A percentile compares a stretch with the other conserved stretches of the same genome.
Conservation (phyloP, 2,797 vertebrate species). For the Crenichthys baileyi region DNA sequence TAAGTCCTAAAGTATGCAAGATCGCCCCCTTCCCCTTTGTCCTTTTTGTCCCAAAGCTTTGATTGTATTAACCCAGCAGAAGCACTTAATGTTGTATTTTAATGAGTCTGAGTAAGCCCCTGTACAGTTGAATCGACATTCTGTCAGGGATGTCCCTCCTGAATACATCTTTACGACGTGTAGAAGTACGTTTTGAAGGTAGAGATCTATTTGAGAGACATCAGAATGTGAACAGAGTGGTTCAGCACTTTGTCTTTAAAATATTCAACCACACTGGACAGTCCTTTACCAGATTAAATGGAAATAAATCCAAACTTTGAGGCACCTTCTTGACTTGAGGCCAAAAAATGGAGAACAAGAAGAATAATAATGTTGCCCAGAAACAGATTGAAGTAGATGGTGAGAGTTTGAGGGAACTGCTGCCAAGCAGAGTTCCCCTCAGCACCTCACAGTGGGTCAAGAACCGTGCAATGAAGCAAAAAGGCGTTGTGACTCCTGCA, state of each 20-base stretch:
- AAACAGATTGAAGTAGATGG: constrained; percentile 37
- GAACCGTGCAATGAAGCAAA: constrained; percentile 52
- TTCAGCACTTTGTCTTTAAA: constrained; percentile 82
- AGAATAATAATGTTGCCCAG: constrained; percentile 39
- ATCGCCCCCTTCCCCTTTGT: constrained; percentile 32
- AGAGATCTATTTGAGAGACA: constrained; percentile 77
- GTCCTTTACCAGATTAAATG: constrained; percentile 72
- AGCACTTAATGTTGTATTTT: constrained; percentile 84
- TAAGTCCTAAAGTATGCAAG: constrained; percentile 78
- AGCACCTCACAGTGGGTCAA: constrained; percentile 38
- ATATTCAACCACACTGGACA: constrained; percentile 76
- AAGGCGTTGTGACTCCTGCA: constrained; percentile 42
- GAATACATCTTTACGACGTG: constrained; percentile 57
- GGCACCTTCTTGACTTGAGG: constrained; percentile 72
- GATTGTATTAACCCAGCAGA: constrained; percentile 81
- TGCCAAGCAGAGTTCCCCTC: constrained; percentile 47
- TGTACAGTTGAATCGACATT: constrained; percentile 47
- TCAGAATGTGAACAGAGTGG: constrained; percentile 83
- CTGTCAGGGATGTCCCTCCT: constrained; percentile 41
- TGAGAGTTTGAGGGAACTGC: constrained; percentile 38
- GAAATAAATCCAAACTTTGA: constrained; percentile 46
- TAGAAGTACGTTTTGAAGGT: constrained; percentile 70
- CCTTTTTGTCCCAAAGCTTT: constrained; percentile 67
- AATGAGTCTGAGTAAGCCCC: constrained; percentile 64
- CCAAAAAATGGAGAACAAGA: constrained; percentile 59